Base-by-base conservation (phyloP, 2,888 invertebrate genomes). In the Stenotaenia linearis region DNA sequence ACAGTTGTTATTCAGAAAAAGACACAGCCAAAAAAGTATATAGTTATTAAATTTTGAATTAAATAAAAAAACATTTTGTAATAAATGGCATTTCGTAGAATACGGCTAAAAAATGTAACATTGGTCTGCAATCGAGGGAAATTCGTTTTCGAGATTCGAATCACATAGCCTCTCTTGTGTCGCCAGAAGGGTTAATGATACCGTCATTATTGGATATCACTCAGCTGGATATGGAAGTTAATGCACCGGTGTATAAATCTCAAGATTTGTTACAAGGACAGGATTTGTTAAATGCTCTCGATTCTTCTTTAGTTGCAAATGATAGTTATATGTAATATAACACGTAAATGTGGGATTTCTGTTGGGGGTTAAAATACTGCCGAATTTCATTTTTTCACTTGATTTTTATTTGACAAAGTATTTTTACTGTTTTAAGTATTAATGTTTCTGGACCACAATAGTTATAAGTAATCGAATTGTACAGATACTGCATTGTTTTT, bases 1-100 rank as follows among this genome's bases (percentile, higher is more conserved):
- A 97, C 87, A 91, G 92, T 85, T 94, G 94, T 88, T 90, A 93
- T 88, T 91, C 92, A 30, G 80, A 75, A 21, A 80, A 75, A 32
- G 75, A 35, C 12, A 7, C 9, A 12, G 15, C 10, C 15, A 75
- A 75, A 75, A 75, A 75, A 75, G 37, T 37, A 75, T 12, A 5
- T n/a, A n/a, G n/a, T 74, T 21, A 12, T 75, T 25, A 75, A 75
- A 32, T 18, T 75, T 2, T 32, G 21, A 30, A 1, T 1, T 74
- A 9, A 25, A 28, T n/a, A 18, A 1, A 23, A n/a, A 9, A 21
- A 56, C 4, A n/a, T 56, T n/a, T 28, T 25, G n/a, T 32, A 74
- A 74, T 9, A 15, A 74, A 30, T 32, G 18, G n/a, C 1, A 74
- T 3, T 30, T 23, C 15, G 12, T 12, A 75, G 76, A 75, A 21